Evolutionary conservation across 2,113 vertebrate species (phyloP).

Genomic region (Proterorhinus semilunaris): DNA sequence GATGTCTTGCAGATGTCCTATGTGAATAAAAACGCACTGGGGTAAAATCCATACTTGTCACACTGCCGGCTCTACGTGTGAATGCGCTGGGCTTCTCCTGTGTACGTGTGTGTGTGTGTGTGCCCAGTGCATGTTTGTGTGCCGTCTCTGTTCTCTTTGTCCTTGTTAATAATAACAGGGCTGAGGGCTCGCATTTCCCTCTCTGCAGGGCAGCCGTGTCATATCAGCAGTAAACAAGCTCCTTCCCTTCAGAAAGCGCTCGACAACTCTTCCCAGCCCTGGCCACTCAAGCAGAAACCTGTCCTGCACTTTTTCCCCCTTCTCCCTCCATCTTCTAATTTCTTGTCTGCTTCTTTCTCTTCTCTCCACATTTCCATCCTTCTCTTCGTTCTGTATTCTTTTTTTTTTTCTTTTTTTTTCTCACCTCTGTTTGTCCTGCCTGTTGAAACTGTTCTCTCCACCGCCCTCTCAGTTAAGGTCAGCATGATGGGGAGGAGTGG

Average conservation of each 20-base stretch:
- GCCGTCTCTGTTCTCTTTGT: slow-evolving; percentile 79
- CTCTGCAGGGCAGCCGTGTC: slow-evolving; percentile 81
- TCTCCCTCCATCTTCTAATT: slow-evolving; percentile 47
- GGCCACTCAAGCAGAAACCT: slow-evolving; percentile 82
- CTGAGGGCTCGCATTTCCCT: slow-evolving; percentile 78
- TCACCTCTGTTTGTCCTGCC: slow-evolving; percentile 63
- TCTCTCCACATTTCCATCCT: slow-evolving; percentile 48
- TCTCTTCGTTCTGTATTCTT: slow-evolving; percentile 44
- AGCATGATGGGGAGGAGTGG: slow-evolving; percentile 68
- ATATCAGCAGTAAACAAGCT: slow-evolving; percentile 83
- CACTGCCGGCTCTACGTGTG: slow-evolving; percentile 52
- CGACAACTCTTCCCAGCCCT: slow-evolving; percentile 73
- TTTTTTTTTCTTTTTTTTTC: slow-evolving; percentile 10
- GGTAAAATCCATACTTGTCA: slow-evolving; percentile 83
- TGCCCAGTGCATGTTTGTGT: slow-evolving; percentile 63
- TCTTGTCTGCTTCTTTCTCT: slow-evolving; percentile 44
- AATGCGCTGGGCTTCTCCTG: slow-evolving; percentile 20
- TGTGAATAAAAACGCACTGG: slow-evolving; percentile 74
- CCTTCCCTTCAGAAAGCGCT: slow-evolving; percentile 76
- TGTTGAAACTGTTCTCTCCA: slow-evolving; percentile 65
- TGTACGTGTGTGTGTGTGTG: slow-evolving; percentile 34
- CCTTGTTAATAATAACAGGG: slow-evolving; percentile 88
- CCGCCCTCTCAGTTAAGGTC: slow-evolving; percentile 73
- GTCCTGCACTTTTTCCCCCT: slow-evolving; percentile 61
- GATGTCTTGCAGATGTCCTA: slow-evolving; percentile 76